Percentiles rank a stretch among this genome's conserved stretches.
Conservation (phyloP, 2,113 vertebrate species). For the Recurvirostra avosetta region DNA sequence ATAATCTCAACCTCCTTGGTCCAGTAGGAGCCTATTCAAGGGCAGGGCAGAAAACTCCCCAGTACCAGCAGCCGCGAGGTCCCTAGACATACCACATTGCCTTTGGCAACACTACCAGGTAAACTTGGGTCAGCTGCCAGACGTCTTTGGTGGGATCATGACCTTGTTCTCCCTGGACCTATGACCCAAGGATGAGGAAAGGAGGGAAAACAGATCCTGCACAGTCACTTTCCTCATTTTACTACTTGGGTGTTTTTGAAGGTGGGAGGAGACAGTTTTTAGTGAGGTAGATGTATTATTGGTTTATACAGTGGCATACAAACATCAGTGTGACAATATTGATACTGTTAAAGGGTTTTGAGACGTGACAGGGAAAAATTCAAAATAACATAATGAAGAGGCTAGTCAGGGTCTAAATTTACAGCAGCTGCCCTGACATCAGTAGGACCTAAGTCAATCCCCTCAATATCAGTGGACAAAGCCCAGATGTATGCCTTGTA, state of each 20-base stretch:
- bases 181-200: not conserved
- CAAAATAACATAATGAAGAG: not conserved
- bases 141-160: not conserved
- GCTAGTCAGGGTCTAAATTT: not conserved
- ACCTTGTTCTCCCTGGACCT: not conserved
- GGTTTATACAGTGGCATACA: not conserved
- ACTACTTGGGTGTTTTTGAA: accelerated
- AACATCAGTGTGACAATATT: not conserved
- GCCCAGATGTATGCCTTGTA: not conserved
- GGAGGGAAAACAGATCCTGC: not conserved
- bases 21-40: not conserved
- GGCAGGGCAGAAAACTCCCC: not conserved
- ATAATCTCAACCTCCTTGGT: not conserved
- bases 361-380: not conserved
- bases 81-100: not conserved
- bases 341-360: not conserved
- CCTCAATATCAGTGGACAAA: not conserved
- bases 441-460: not conserved
- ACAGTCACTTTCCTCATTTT: not conserved
- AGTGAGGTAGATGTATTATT: not conserved
- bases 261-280: not conserved
- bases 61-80: not conserved
- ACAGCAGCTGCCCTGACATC: not conserved
- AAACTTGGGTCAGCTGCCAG: not conserved
- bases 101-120: not conserved